phyloP scores from a whole-genome alignment of 2,888 invertebrate species.

The Drosophila algonquin region DNA sequence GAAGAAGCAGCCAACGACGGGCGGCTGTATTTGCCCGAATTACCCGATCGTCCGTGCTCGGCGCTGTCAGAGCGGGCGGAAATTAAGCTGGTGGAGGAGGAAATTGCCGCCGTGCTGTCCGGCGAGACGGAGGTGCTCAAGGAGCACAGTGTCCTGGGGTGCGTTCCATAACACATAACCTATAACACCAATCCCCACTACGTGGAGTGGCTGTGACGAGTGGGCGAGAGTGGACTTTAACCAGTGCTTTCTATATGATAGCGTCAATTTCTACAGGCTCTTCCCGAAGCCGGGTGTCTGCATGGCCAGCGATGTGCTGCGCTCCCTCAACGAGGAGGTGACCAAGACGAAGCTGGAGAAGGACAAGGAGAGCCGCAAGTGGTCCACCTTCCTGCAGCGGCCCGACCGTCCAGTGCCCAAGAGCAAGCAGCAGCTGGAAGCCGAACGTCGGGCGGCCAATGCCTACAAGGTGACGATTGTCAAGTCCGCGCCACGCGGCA shows the following conservation, averaged over 20 bases:
- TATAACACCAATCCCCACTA: conserved; percentile 6
- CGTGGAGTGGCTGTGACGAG: conserved; percentile 14
- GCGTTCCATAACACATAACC: conserved; percentile 38
- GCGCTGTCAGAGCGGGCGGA: conserved; percentile 74
- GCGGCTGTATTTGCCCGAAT: conserved; percentile 61
- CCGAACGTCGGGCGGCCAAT: conserved; percentile 80
- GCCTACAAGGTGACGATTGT: conserved; percentile 86
- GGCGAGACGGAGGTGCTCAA: conserved; percentile 88
- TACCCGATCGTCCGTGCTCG: conserved; percentile 77
- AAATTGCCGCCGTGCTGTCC: conserved; percentile 88
- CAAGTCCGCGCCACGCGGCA: conserved; percentile 83
- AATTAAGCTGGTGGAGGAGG: conserved; percentile 86
- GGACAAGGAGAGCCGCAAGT: conserved; percentile 86
- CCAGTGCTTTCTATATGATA: conserved; percentile 52
- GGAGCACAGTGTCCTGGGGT: conserved; percentile 87
- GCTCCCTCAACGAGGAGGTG: conserved; percentile 86
- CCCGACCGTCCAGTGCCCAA: conserved; percentile 88
- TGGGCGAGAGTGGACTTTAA: conserved; percentile 28
- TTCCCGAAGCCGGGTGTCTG: conserved; percentile 87
- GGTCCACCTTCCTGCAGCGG: conserved; percentile 91
- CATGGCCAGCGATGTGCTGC: conserved; percentile 88
- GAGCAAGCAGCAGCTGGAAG: conserved; percentile 80
- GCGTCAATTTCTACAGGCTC: conserved; percentile 89
- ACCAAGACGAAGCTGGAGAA: conserved; percentile 85
- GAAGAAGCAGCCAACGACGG: conserved; percentile 15